These are phyloP conservation scores for Tiphia femorata DNA, from an alignment of 2,888 invertebrate species.

Conservation along the genomic window DNA sequence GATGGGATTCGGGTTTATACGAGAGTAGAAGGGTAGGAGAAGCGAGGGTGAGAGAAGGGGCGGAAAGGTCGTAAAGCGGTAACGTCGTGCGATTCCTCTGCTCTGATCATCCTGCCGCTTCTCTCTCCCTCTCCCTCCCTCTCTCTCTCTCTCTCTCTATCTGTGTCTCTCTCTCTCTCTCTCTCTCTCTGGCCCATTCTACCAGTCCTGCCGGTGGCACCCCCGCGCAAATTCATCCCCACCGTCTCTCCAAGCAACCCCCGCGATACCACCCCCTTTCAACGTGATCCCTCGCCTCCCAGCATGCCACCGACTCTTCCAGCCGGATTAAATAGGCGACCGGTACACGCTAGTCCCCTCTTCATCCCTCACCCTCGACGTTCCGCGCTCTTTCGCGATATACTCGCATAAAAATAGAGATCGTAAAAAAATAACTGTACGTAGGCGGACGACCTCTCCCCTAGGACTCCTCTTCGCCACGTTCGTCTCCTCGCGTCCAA, in stretches of 20 bases:
- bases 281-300: too few species aligned
- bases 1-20: too few species aligned
- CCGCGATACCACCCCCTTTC: too few species aligned
- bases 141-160: too few species aligned
- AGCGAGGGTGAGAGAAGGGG: conserved; percentile 4
- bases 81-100: conserved; percentile 21
- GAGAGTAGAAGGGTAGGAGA: too few species aligned
- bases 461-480: too few species aligned
- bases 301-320: too few species aligned
- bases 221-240: conserved; percentile 2
- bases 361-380: conserved; percentile 8
- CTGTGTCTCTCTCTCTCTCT: too few species aligned
- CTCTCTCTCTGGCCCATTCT: conserved; percentile 7
- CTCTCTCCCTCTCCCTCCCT: conserved; percentile 1
- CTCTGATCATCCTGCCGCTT: conserved; percentile 19
- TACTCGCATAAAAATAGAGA: conserved; percentile 35
- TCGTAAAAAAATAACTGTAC: conserved; percentile 39
- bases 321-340: conserved; percentile 37
- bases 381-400: conserved; percentile 1
- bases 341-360: too few species aligned
- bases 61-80: conserved; percentile 24
- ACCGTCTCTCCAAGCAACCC: neutral
- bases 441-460: too few species aligned
- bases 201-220: conserved; percentile 3
- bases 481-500: too few species aligned